Conservation (phyloP, 2,888 invertebrate genomes). For the Zhuqinia jingwanae region DNA sequence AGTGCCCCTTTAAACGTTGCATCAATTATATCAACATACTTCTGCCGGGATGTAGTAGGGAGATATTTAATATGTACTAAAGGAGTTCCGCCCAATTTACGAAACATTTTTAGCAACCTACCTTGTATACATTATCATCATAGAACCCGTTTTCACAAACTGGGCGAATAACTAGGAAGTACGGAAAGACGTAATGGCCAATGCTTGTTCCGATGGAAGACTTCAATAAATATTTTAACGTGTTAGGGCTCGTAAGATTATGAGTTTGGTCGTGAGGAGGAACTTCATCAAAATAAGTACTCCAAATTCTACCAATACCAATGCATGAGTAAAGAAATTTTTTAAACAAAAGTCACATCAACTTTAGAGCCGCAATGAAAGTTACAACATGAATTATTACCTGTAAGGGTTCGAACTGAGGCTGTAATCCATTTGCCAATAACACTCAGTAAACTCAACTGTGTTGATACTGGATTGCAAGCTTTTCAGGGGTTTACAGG, state of each 20-base stretch:
- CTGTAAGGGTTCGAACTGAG: conserved; percentile 40
- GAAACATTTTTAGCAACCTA: too few relatives aligned
- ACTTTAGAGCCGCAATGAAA: too few relatives aligned
- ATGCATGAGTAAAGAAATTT: too few relatives aligned
- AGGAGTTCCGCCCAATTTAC: conserved; percentile 31
- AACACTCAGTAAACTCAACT: not conserved
- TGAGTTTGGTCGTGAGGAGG: conserved; percentile 41
- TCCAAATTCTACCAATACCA: conserved; percentile 41
- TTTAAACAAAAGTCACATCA: too few relatives aligned
- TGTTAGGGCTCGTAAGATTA: not conserved
- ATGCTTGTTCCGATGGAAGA: not conserved
- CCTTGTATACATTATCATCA: conserved; percentile 64
- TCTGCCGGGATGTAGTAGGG: not conserved
- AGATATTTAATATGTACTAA: not conserved
- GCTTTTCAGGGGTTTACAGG: not conserved
- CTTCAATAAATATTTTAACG: conserved; percentile 36
- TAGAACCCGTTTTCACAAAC: conserved; percentile 63
- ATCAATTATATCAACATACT: not conserved
- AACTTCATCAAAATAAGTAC: conserved; percentile 56
- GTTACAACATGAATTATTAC: too few relatives aligned
- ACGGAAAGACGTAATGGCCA: conserved; percentile 43
- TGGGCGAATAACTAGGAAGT: conserved; percentile 13
- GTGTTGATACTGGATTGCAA: not conserved
- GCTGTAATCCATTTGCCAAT: conserved; percentile 40
- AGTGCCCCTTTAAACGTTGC: conserved; percentile 26